These are phyloP conservation scores for Malurus elegans DNA, from an alignment of 2,113 vertebrate species.

Conservation along the genomic window DNA sequence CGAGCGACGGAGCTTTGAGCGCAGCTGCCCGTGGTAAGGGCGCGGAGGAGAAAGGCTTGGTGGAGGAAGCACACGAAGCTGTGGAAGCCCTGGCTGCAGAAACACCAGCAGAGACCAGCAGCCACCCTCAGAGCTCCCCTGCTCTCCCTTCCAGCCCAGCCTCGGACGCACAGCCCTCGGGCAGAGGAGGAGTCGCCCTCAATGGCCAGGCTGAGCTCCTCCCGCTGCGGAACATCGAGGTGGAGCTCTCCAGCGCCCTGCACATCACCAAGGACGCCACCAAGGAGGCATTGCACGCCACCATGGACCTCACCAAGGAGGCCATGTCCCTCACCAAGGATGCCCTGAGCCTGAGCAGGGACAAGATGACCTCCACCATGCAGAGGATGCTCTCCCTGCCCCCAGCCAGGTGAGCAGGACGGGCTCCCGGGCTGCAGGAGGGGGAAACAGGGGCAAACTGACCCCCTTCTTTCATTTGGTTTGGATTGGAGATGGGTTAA, in stretches of 20 bases:
- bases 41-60: conserved; percentile 63
- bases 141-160: conserved; percentile 34
- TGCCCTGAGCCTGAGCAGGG: conserved; percentile 87
- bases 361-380: conserved; percentile 85
- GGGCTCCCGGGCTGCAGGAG: background rate
- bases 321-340: conserved; percentile 92
- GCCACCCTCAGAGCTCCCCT: background rate
- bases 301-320: conserved; percentile 93
- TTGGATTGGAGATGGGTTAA: background rate
- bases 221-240: conserved; percentile 83
- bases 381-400: conserved; percentile 87
- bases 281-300: conserved; percentile 88
- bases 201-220: conserved; percentile 67
- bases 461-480: accelerated
- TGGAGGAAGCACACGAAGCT: conserved; percentile 86
- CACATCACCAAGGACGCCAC: conserved; percentile 90
- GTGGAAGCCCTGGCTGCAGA: conserved; percentile 74
- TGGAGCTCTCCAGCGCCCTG: conserved; percentile 87
- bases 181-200: background rate
- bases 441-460: background rate
- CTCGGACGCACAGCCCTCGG: background rate
- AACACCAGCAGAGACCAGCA: conserved; percentile 20
- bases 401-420: conserved; percentile 77
- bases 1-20: conserved; percentile 18
- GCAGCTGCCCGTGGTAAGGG: background rate